Conservation (phyloP, 2,797 vertebrate species). For the Falco columbarius region DNA sequence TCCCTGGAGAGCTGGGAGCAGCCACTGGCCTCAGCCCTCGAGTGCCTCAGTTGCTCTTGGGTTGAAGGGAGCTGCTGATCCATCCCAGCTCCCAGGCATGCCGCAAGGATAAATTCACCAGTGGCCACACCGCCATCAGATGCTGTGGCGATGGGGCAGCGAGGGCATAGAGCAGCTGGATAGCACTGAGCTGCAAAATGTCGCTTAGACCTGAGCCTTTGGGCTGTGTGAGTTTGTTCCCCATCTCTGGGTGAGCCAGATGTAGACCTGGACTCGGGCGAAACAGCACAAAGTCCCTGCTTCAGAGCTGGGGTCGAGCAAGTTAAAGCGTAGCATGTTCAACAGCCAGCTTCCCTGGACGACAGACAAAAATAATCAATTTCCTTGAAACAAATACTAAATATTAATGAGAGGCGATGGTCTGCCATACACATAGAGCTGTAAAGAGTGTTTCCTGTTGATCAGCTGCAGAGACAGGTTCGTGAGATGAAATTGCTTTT, state of each 20-base stretch:
- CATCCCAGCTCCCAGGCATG: neutral
- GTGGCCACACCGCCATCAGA: neutral
- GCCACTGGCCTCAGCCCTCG: neutral
- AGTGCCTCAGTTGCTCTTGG: neutral
- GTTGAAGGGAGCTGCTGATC: neutral
- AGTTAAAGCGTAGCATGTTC: slow-evolving; percentile 41
- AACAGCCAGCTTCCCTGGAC: slow-evolving; percentile 18
- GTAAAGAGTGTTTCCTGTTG: slow-evolving; percentile 21
- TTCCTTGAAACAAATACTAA: slow-evolving; percentile 72
- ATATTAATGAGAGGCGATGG: slow-evolving; percentile 66
- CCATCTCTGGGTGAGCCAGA: neutral
- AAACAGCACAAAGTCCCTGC: slow-evolving; percentile 6
- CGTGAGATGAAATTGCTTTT: neutral
- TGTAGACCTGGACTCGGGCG: slow-evolving; percentile 6
- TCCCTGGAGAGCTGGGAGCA: neutral
- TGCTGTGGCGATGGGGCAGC: neutral
- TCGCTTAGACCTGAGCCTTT: neutral
- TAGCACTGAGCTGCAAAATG: neutral
- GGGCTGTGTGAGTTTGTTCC: neutral
- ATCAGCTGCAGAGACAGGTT: neutral
- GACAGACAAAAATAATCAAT: slow-evolving; percentile 49
- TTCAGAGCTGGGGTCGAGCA: slow-evolving; percentile 12
- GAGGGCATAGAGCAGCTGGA: neutral
- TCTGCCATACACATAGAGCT: neutral
- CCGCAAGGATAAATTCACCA: neutral